A percentile compares a stretch with the other conserved stretches of the same genome.
Evolutionary conservation across 2,113 vertebrate species (phyloP).

Genomic region (Lipotes vexillifer): DNA sequence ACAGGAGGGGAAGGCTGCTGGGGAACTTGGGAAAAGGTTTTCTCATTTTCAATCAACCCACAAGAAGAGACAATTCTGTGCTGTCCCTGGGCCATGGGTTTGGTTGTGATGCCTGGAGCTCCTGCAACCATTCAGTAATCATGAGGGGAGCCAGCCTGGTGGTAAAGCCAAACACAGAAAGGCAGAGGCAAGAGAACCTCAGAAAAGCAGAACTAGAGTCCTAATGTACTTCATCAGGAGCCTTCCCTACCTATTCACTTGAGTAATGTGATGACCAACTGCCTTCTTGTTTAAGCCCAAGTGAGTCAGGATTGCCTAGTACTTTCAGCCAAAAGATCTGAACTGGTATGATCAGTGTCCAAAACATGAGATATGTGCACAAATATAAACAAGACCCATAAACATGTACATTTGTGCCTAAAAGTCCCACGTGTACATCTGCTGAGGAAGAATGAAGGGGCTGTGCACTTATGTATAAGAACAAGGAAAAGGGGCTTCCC

Average conservation of each 20-base stretch:
- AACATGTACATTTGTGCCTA: not conserved
- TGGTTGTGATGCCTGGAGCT: not conserved
- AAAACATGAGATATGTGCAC: not conserved
- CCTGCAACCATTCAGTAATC: not conserved
- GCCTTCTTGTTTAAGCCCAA: not conserved
- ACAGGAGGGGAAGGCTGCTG: not conserved
- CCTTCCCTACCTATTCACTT: not conserved
- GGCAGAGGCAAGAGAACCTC: not conserved
- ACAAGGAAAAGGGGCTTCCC: not conserved
- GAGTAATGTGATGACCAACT: not conserved
- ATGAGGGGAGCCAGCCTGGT: not conserved
- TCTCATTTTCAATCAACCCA: not conserved
- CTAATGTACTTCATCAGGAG: accelerated
- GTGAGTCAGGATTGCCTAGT: not conserved
- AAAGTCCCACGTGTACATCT: not conserved
- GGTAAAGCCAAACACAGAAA: not conserved
- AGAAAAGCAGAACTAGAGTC: not conserved
- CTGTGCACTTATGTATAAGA: not conserved
- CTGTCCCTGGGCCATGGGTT: not conserved
- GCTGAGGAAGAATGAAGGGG: not conserved
- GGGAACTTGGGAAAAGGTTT: not conserved
- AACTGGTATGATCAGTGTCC: not conserved
- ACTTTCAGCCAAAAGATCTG: not conserved
- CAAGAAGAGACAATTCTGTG: not conserved
- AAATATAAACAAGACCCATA: not conserved